Conservation (phyloP, 1,140 invertebrate genomes). For the Drosophila gunungcola region DNA sequence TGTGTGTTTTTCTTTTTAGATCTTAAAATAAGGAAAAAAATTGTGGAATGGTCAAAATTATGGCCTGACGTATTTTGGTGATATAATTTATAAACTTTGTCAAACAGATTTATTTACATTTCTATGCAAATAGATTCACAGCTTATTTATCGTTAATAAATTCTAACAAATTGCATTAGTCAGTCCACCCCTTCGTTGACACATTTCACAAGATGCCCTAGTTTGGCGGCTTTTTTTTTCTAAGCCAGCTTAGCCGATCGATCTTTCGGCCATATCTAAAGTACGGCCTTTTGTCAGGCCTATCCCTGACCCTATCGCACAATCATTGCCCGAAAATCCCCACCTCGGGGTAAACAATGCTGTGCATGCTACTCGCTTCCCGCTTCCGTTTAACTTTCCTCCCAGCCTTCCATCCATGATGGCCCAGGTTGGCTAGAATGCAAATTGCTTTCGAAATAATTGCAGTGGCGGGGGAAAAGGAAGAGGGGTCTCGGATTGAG, state of each 20-base stretch:
- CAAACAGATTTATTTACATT: too few species aligned
- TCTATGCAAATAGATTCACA: too few species aligned
- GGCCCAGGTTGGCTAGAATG: conserved; percentile 13
- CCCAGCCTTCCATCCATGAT: background rate
- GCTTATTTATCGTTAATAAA: background rate
- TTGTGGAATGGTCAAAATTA: too few species aligned
- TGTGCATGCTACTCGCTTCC: conserved; percentile 24
- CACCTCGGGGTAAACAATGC: conserved; percentile 21
- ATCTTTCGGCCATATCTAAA: conserved; percentile 3
- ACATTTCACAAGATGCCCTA: background rate
- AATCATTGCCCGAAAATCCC: conserved; percentile 27
- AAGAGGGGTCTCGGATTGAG: background rate
- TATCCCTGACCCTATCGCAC: background rate
- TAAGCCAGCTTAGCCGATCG: conserved; percentile 12
- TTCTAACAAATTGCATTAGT: background rate
- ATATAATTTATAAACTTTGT: too few species aligned
- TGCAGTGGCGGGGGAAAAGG: conserved; percentile 15
- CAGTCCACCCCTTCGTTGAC: background rate
- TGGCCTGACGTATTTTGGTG: too few species aligned
- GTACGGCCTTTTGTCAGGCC: conserved; percentile 16
- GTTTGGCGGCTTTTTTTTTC: background rate
- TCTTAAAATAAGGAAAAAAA: too few species aligned
- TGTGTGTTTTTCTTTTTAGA: too few species aligned
- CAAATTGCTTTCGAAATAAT: conserved; percentile 51
- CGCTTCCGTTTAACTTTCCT: conserved; percentile 26